Base-by-base conservation (phyloP, 2,797 vertebrate genomes). In the Spinus olivaceus region DNA sequence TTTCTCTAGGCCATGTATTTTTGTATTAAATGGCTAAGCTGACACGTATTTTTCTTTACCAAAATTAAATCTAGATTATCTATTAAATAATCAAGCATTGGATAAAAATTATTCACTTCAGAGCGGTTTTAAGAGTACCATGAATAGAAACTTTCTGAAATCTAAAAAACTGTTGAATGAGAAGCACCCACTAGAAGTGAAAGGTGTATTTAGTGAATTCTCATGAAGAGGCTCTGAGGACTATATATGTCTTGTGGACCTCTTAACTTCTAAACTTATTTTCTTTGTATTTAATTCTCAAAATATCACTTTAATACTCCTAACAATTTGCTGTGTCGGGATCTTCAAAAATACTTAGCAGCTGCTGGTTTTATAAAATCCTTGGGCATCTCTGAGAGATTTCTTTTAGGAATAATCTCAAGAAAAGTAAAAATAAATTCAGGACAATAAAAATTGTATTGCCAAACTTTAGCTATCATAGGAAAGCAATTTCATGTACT, bases 1-100 rank as follows among this genome's bases (percentile, higher is more conserved):
- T 98, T 98, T 98, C 91, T 96, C 67, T 90, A 95, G 90, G 96
- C 96, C 95, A 88, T 96, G 35, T 85, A 83, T 97, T 97, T 97
- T 93, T 27, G 22, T 82, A 73, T 93, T 92, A 96, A 94, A 96
- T 96, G 86, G 65, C 86, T 95, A 91, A 94, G 35, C 53, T 72
- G 61, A 81, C 76, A 67, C 25, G 47, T 35, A 79, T 96, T 96
- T 95, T 90, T 95, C 92, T 86, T 90, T 88, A 81, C 70, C 35
- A 92, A 97, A 97, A 97, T 97, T 97, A 97, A 96, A 88, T 85
- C 71, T 91, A 83, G 91, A 91, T 94, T 83, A 86, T 90, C 82
- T 95, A 78, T 94, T 81, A 80, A 80, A 84, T 91, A 90, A 96
- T 77, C 95, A 95, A 66, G 81, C 56, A 80, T 16, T 53, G 64